Percentiles rank a stretch among this genome's conserved stretches.
Evolutionary conservation across 2,113 vertebrate genomes (phyloP).

Genomic region (Xiphophorus maculatus): DNA sequence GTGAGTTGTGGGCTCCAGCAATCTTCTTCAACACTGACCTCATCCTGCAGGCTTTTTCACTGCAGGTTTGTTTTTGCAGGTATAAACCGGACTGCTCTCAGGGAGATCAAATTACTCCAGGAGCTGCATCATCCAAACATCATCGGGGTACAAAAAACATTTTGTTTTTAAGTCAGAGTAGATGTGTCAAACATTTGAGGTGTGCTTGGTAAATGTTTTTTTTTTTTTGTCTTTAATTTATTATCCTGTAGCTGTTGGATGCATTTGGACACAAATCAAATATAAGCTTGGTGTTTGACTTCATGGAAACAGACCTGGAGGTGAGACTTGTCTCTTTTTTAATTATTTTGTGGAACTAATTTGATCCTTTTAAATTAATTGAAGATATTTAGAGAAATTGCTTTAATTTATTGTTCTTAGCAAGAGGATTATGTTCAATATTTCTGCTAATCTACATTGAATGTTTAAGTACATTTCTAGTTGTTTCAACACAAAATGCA

Average conservation of each 20-base stretch:
- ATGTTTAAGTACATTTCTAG: neutral
- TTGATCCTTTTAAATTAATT: no score
- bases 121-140: conserved; percentile 97
- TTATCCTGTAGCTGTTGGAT: conserved; percentile 88
- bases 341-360: no score
- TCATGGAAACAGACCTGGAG: conserved; percentile 99
- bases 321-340: conserved; percentile 70
- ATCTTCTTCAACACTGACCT: neutral
- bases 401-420: neutral
- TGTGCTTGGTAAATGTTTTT: neutral
- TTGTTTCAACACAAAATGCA: neutral
- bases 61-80: conserved; percentile 74
- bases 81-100: conserved; percentile 96
- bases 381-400: neutral
- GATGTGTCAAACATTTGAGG: neutral
- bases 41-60: neutral
- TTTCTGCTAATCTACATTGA: neutral
- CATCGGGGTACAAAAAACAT: conserved; percentile 85
- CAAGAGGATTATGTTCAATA: neutral
- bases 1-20: conserved; percentile 71
- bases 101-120: conserved; percentile 96
- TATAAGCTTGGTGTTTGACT: conserved; percentile 98
- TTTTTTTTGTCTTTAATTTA: neutral
- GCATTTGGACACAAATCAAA: conserved; percentile 99
- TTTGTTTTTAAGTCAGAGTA: neutral